Evolutionary conservation across 92 coral and sea anemone genomes (phyloP).

Genomic region (Umimayanthus kanabou): DNA sequence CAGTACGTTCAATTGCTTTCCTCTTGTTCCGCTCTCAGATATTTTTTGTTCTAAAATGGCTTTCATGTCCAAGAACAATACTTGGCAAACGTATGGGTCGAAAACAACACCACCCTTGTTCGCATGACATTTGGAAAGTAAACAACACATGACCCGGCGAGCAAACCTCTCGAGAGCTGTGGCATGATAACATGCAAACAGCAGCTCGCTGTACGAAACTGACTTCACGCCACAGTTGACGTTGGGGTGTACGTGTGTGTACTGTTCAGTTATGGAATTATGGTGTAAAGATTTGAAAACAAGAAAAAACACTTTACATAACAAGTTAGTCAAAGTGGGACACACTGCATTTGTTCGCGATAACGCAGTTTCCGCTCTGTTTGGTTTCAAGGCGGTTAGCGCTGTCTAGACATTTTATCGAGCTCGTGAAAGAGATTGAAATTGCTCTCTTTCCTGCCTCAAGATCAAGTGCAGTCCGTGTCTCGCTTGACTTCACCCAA

Average conservation of each 20-base stretch:
- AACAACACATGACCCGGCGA: slow-evolving; percentile 1
- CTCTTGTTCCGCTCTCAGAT: background rate
- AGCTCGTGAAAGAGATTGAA: background rate
- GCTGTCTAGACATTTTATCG: slow-evolving; percentile 27
- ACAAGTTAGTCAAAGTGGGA: background rate
- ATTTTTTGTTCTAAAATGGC: background rate
- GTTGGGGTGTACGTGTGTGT: background rate
- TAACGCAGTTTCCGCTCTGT: slow-evolving; percentile 5
- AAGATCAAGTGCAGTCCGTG: background rate
- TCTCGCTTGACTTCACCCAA: background rate
- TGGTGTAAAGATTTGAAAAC: background rate
- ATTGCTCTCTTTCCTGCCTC: background rate
- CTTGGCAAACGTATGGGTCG: background rate
- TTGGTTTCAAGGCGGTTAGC: background rate
- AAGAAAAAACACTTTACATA: background rate
- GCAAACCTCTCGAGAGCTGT: background rate
- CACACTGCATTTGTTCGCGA: background rate
- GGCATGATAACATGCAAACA: background rate
- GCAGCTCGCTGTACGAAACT: background rate
- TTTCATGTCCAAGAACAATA: background rate
- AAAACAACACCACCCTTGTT: slow-evolving; percentile 19
- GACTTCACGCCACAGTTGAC: background rate
- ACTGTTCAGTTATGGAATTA: background rate
- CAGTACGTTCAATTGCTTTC: background rate
- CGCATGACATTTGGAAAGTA: background rate